Percentiles rank a stretch among this genome's conserved stretches.
Conservation (phyloP, 1,140 invertebrate species). For the Mycetomoellerius zeteki region DNA sequence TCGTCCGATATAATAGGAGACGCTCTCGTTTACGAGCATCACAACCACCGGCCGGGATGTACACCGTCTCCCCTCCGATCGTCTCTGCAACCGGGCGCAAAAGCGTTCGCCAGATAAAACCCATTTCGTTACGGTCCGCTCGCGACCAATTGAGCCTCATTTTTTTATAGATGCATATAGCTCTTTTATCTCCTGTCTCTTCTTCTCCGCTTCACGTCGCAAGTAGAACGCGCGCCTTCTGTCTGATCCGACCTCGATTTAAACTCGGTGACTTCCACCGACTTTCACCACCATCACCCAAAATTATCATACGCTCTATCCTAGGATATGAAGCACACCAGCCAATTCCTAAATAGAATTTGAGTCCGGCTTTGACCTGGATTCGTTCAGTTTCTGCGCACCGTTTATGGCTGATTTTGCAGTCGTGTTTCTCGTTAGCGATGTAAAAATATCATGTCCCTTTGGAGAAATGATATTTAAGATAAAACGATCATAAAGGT, state of each 20-base stretch:
- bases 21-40: not conserved
- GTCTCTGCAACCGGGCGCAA: not conserved
- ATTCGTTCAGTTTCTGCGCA: constrained; percentile 3
- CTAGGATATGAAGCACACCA: not conserved
- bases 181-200: not conserved
- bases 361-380: constrained; percentile 39
- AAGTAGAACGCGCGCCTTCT: constrained; percentile 25
- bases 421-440: not conserved
- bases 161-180: constrained; percentile 16
- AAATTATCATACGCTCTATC: constrained; percentile 50
- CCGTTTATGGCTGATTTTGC: not conserved
- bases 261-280: not conserved
- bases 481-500: not conserved
- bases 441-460: constrained; percentile 28
- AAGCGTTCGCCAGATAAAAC: constrained; percentile 1
- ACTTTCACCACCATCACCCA: not conserved
- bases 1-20: not conserved
- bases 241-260: constrained; percentile 39
- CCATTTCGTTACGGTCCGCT: constrained; percentile 21
- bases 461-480: not conserved
- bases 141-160: constrained; percentile 22
- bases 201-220: constrained; percentile 18
- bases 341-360: constrained; percentile 45
- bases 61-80: not conserved
- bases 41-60: not conserved